Percentiles rank a stretch among this genome's conserved stretches.
Evolutionary conservation across 2,113 vertebrate species (phyloP).

Genomic region (Limanda limanda): DNA sequence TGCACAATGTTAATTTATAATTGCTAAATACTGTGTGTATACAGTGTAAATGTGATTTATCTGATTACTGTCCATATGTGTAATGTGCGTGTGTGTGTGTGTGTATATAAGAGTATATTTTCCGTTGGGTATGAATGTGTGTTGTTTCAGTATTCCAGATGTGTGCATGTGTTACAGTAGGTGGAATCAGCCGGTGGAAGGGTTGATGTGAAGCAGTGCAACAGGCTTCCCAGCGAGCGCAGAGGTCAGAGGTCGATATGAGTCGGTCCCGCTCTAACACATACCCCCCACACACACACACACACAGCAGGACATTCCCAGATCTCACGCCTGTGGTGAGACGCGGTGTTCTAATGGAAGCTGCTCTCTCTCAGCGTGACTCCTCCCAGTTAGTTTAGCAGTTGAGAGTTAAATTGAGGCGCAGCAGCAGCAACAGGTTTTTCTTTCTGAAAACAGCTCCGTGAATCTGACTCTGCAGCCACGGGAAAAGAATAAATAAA

Average conservation of each 20-base stretch:
- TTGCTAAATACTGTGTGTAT: conserved; percentile 51
- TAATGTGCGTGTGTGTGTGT: not conserved
- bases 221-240: conserved; percentile 24
- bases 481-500: conserved; percentile 9
- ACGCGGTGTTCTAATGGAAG: conserved; percentile 19
- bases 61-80: conserved; percentile 50
- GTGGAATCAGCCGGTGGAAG: conserved; percentile 11
- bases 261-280: not conserved
- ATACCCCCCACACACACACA: no score
- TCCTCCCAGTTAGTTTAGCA: conserved; percentile 7
- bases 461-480: conserved; percentile 28
- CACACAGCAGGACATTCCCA: conserved; percentile 36
- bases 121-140: conserved; percentile 40
- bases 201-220: conserved; percentile 38
- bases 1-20: conserved; percentile 79
- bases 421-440: conserved; percentile 21
- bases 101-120: conserved; percentile 9
- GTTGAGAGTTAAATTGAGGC: conserved; percentile 20
- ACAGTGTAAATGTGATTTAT: conserved; percentile 55
- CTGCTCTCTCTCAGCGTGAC: conserved; percentile 12
- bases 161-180: conserved; percentile 27
- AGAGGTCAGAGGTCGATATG: conserved; percentile 40
- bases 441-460: conserved; percentile 32
- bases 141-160: conserved; percentile 39
- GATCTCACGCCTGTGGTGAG: conserved; percentile 27